Base-by-base conservation (phyloP, 2,113 vertebrate species). In the Malurus melanocephalus region DNA sequence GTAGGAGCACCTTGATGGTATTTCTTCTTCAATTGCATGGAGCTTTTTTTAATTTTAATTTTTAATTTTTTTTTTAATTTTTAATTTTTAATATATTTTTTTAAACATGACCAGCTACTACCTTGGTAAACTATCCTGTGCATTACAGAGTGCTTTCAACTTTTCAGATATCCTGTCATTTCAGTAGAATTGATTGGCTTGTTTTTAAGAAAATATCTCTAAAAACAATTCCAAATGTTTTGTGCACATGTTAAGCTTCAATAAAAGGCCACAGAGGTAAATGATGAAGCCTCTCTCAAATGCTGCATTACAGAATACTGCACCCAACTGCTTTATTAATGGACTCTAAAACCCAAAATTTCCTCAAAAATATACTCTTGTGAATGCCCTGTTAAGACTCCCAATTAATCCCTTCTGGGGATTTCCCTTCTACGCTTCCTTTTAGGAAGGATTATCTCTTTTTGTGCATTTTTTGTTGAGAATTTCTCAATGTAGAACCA, bases 321-420 rank as follows among this genome's bases (percentile, higher is more conserved):
- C 14, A 38, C 2, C 4, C 6, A 66, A 51, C 48, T 45, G 46
- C 51, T 52, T 55, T 32, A 71, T 43, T 52, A 61, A 72, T 19
- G n/a, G 27, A 62, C 49, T 75, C 53, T 15, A 48, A 80, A 49
- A n/a, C 13, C 38, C 19, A 55, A 67, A 53, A 17, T 49, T 60
- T 60, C 19, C 20, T 55, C 26, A 65, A 65, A 86, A 78, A 40
- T 18, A 4, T 15, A 24, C 42, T 48, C 24, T 30, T 9, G 20
- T 43, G 30, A 59, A 73, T 20, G 28, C 5, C 30, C 8, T 0
- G 0, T 48, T 62, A 23, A 23, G 19, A 59, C 16, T 53, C 16
- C 19, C 53, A 13, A 42, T 55, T 0, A 0, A 32, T 57, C 43
- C 24, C 24, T 66, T 66, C 30, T 32, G 69, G 23, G 16, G 32